phyloP scores from a whole-genome alignment of 2,888 invertebrate species.

The Drosophila peninsularis region DNA sequence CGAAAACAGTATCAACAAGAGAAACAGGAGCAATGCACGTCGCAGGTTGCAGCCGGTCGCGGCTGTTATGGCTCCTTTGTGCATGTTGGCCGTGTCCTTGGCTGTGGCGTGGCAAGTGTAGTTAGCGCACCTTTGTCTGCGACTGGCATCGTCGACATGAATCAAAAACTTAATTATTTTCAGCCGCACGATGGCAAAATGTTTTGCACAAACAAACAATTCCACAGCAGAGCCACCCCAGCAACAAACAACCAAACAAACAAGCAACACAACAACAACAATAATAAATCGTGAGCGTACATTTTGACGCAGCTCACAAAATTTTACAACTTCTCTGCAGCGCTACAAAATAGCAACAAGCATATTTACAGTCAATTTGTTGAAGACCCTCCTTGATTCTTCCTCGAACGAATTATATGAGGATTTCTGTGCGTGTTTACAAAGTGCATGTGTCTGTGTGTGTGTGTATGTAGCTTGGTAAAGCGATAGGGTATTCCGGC shows the following conservation, averaged over 20 bases:
- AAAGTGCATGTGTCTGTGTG: conserved; percentile 6
- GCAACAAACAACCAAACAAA: conserved; percentile 12
- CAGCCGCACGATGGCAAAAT: conserved; percentile 62
- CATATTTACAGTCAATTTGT: conserved; percentile 79
- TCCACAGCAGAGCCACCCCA: conserved; percentile 14
- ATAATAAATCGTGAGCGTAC: conserved; percentile 64
- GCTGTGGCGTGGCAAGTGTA: conserved; percentile 34
- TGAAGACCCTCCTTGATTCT: conserved; percentile 21
- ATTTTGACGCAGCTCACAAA: conserved; percentile 73
- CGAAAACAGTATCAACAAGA: conserved; percentile 32
- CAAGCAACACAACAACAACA: conserved; percentile 23
- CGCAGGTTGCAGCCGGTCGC: conserved; percentile 3
- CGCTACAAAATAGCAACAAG: conserved; percentile 53
- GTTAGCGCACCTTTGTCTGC: conserved; percentile 69
- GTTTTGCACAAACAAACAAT: conserved; percentile 60
- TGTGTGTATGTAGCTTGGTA: neutral
- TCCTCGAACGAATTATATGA: conserved; percentile 37
- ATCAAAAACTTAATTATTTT: conserved; percentile 76
- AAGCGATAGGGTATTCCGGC: conserved; percentile 8
- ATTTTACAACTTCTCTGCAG: conserved; percentile 54
- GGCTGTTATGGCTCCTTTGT: conserved; percentile 33
- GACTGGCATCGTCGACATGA: conserved; percentile 64
- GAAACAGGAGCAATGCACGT: conserved; percentile 14
- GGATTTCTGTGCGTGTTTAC: conserved; percentile 25
- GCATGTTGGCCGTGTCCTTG: conserved; percentile 55